Base-by-base conservation (phyloP, 2,113 vertebrate species). In the Dasypus novemcinctus region DNA sequence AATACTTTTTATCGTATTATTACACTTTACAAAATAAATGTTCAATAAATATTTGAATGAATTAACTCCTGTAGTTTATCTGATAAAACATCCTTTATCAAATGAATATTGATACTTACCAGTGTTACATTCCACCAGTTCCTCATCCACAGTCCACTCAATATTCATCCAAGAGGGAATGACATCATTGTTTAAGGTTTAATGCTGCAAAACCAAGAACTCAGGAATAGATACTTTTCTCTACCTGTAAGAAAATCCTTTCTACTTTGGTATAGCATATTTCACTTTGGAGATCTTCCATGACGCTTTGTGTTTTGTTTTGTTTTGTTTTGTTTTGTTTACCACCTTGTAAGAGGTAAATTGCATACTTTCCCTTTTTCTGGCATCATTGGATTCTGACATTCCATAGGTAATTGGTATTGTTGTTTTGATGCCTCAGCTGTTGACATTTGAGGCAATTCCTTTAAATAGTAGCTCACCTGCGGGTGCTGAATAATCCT, bases 21-120 rank as follows among this genome's bases (percentile, higher is more conserved):
- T 93, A 5, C 46, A 75, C 90, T 95, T 96, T 80, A 95, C 79
- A 92, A 97, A 90, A n/a, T 52, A 94, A 84, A 59, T 93, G 31
- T 94, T 87, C 87, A 95, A 33, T 87, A 81, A 80, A 61, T 27
- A 93, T 90, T 49, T 95, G 33, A 84, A 93, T 90, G 57, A 79
- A 89, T 93, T 82, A 52, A 95, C 88, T 93, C 59, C 79, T 61
- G 11, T 91, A 93, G 41, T 27, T 81, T 78, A 78, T 89, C 81
- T 95, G 68, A 74, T 81, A 71, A 95, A 94, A 88, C 84, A 78
- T 76, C 76, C 75, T 95, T 93, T 87, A 96, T 36, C 83, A 71
- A 95, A 95, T 85, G 81, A 95, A 82, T 92, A 94, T 72, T 80
- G 41, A 95, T 87, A 86, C 57, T 87, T 43, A 29, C 13, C 38